phyloP scores from a whole-genome alignment of 2,888 invertebrate genomes.

The Amiota communis region DNA sequence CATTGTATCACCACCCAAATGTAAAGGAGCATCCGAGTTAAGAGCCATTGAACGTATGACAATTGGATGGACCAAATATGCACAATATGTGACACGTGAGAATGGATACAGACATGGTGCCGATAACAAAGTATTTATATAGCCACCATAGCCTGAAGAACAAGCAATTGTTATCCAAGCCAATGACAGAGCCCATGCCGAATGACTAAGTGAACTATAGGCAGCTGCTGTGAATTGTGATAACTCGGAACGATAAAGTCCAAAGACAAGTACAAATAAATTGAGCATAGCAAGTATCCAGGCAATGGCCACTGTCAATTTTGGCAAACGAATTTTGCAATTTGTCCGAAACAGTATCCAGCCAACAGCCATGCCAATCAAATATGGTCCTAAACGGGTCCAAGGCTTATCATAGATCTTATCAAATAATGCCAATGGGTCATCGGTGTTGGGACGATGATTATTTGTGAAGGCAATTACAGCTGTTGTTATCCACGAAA shows the following conservation, averaged over 20 bases:
- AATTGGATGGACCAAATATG: constrained; percentile 88
- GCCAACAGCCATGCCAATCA: constrained; percentile 88
- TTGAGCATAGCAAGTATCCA: constrained; percentile 81
- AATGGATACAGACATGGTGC: constrained; percentile 87
- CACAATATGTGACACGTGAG: constrained; percentile 90
- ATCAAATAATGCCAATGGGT: constrained; percentile 88
- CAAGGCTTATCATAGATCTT: constrained; percentile 93
- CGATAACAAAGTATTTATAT: constrained; percentile 82
- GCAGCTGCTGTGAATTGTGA: constrained; percentile 82
- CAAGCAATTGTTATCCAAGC: constrained; percentile 91
- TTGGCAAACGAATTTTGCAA: constrained; percentile 82
- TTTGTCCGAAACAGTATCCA: constrained; percentile 89
- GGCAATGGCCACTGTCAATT: constrained; percentile 80
- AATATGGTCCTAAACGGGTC: constrained; percentile 88
- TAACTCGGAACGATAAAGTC: constrained; percentile 82
- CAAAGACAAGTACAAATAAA: constrained; percentile 84
- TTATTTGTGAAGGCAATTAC: constrained; percentile 85
- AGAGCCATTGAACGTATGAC: constrained; percentile 86
- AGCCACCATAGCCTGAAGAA: constrained; percentile 88
- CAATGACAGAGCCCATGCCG: constrained; percentile 86
- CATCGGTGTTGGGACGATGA: constrained; percentile 85
- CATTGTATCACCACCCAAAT: constrained; percentile 85
- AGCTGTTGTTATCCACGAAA: constrained; percentile 86
- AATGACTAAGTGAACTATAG: constrained; percentile 87
- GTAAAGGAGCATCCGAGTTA: constrained; percentile 87